A percentile compares a stretch with the other conserved stretches of the same genome.
Evolutionary conservation across 2,888 invertebrate genomes (phyloP).

Genomic region (Molorchus minor): DNA sequence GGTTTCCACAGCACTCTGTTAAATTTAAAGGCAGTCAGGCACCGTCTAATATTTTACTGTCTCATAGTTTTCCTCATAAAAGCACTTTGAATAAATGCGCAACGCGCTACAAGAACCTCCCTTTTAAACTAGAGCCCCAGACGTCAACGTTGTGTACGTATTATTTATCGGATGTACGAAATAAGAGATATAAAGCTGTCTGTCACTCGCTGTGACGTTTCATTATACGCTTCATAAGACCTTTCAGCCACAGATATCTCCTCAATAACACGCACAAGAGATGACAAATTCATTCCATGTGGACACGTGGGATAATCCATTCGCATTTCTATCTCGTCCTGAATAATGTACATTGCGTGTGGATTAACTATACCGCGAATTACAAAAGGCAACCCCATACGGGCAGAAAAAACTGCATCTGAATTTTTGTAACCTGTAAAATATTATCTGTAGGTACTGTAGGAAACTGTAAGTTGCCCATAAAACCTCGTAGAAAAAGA

Average conservation of each 20-base stretch:
- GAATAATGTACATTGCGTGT: conserved; percentile 5
- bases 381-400: neutral
- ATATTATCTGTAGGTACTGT: no score
- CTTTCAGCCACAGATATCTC: conserved; percentile 8
- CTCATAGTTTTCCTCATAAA: no score
- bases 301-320: conserved; percentile 10
- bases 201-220: neutral
- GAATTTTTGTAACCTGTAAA: no score
- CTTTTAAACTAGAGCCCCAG: no score
- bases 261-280: conserved; percentile 4
- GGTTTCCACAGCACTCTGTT: no score
- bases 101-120: no score
- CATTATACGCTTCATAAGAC: conserved; percentile 8
- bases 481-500: no score
- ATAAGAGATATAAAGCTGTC: neutral
- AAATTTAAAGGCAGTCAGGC: no score
- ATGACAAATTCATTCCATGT: conserved; percentile 11
- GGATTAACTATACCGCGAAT: conserved; percentile 16
- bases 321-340: conserved; percentile 3
- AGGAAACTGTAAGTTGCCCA: no score
- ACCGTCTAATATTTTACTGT: no score
- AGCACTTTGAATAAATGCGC: no score
- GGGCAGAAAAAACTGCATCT: neutral
- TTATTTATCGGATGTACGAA: neutral
- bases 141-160: no score